Evolutionary conservation across 2,888 invertebrate genomes (phyloP), one percentile per base, ranked within the genome.

Genomic region (Alcis repandata): DNA sequence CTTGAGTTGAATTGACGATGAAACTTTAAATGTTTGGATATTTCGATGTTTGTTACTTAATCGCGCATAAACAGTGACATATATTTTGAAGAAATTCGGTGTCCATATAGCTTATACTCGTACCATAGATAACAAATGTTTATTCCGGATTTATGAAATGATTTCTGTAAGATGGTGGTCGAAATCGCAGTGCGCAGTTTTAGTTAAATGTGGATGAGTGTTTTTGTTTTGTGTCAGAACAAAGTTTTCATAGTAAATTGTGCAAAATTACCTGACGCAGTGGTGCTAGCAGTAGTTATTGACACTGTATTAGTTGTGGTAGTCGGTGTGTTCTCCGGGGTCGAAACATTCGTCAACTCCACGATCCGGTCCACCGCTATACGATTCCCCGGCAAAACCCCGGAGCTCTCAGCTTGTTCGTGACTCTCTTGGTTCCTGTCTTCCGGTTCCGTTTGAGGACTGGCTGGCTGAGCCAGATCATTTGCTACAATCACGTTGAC

Each of bases 401-500:
- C 88, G 1, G 88, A 73, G 48, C 81, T 85, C 54, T 89, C 90
- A 0, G 79, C 78, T 1, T 79, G 75, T 10, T 85, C 85, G 17
- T 77, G 76, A 0, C 66, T 75, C 13, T 8, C 33, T 22, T 41
- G 49, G 4, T 2, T 54, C 33, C 54, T 36, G 2, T 82, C 72
- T 11, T 88, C 86, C 0, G 79, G 63, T 1, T 90, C 90, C 0
- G 83, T 79, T 0, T 80, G 85, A 9, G 90, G 89, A 49, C 88
- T 88, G 0, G 82, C 77, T 0, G 85, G 69, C 58, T 88, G 88
- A 15, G 82, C 82, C 60, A 89, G 65, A 57, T 93, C 92, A 66
- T 92, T 92, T 0, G 92, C 93, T 0, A 93, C 93, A 0, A 93
- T 93, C 0, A 93, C 93, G 57, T 93, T 93, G 0, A 94, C 94